These are phyloP conservation scores for Bettongia penicillata DNA, from an alignment of 2,113 vertebrate species.

Conservation along the genomic window DNA sequence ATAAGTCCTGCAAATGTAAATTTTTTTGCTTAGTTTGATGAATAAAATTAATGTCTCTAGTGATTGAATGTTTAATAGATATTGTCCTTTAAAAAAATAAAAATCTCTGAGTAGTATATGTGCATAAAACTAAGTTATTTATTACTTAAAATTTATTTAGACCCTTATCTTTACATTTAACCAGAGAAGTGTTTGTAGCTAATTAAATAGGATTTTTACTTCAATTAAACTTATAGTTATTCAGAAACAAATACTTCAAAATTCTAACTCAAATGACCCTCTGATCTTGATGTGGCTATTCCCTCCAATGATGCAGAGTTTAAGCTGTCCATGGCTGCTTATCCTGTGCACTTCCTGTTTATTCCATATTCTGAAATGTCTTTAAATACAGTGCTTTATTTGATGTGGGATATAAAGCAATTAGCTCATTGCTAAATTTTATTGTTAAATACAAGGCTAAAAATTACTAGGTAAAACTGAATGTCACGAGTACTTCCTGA, in stretches of 20 bases:
- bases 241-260: background rate
- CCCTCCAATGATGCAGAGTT: background rate
- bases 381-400: background rate
- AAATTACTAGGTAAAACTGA: background rate
- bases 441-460: background rate
- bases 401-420: background rate
- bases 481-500: slow-evolving; percentile 4
- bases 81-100: background rate
- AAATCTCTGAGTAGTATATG: background rate
- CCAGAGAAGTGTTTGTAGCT: background rate
- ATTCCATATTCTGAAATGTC: background rate
- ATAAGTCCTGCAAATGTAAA: background rate
- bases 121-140: background rate
- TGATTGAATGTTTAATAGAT: background rate
- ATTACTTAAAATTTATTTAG: slow-evolving; percentile 38
- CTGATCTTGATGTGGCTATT: background rate
- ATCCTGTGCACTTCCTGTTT: background rate
- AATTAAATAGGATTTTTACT: background rate
- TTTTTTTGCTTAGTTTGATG: background rate
- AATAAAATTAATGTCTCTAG: background rate
- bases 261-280: background rate
- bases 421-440: background rate
- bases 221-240: background rate
- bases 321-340: background rate
- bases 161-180: background rate